These are phyloP conservation scores for Hycleus phaleratus DNA, from an alignment of 1,140 invertebrate species.

Conservation along the genomic window DNA sequence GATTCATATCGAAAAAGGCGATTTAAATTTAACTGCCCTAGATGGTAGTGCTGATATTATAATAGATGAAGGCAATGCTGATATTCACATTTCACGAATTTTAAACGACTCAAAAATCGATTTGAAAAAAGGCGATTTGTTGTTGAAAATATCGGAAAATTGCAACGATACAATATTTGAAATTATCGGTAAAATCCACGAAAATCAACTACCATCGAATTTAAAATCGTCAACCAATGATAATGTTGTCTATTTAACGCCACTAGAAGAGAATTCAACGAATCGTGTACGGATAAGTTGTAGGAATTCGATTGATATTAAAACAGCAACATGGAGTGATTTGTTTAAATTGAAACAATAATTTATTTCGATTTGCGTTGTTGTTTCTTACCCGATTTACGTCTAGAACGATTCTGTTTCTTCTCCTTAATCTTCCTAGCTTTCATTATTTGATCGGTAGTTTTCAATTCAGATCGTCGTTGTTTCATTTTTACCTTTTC, in stretches of 20 bases:
- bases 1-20: constrained; percentile 23
- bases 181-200: constrained; percentile 13
- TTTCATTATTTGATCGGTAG: constrained; percentile 64
- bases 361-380: constrained; percentile 27
- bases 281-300: constrained; percentile 16
- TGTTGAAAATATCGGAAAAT: constrained; percentile 22
- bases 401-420: constrained; percentile 38
- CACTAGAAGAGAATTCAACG: constrained; percentile 2
- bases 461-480: constrained; percentile 51
- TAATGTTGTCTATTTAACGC: constrained; percentile 8
- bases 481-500: constrained; percentile 49
- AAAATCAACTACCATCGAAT: constrained; percentile 1
- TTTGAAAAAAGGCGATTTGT: constrained; percentile 12
- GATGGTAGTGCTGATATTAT: constrained; percentile 23
- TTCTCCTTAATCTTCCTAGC: constrained; percentile 50
- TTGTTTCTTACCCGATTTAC: constrained; percentile 30
- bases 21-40: constrained; percentile 26
- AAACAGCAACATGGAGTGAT: constrained; percentile 22
- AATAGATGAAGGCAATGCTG: constrained; percentile 20
- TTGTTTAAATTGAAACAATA: constrained; percentile 21
- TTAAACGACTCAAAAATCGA: constrained; percentile 20
- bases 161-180: constrained; percentile 24
- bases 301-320: constrained; percentile 15
- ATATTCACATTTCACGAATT: constrained; percentile 27
- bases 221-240: constrained; percentile 3